Percentiles rank a stretch among this genome's conserved stretches.
These are phyloP conservation scores for Carassius carassius DNA, from an alignment of 2,113 vertebrate genomes.

Conservation along the genomic window DNA sequence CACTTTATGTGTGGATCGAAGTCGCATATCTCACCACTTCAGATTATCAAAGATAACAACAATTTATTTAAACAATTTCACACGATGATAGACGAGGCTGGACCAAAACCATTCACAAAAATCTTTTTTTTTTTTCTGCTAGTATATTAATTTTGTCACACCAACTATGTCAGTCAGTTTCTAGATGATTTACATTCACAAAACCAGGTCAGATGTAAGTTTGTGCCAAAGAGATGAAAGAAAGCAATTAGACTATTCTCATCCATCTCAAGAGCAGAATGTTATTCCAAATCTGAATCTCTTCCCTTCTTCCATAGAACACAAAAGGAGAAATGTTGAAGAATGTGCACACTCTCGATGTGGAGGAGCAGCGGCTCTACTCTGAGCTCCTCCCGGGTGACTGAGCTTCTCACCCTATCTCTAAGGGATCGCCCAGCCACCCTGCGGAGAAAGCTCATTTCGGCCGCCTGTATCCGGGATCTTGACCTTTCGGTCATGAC, in stretches of 20 bases:
- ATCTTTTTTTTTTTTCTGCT: not conserved
- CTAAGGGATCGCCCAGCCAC: too few species aligned
- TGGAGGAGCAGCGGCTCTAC: too few species aligned
- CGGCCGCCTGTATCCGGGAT: too few species aligned
- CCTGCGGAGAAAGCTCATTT: too few species aligned
- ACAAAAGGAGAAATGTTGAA: not conserved
- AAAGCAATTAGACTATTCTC: constrained; percentile 72
- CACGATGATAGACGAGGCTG: constrained; percentile 47
- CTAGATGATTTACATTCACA: constrained; percentile 63
- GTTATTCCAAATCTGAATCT: not conserved
- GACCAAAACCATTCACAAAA: not conserved
- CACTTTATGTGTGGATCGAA: not conserved
- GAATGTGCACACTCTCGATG: not conserved
- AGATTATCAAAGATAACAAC: constrained; percentile 6
- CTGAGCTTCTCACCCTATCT: too few species aligned
- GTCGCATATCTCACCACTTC: not conserved
- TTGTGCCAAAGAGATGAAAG: constrained; percentile 69
- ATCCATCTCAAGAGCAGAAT: constrained; percentile 67
- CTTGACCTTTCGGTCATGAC: too few species aligned
- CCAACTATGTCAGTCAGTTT: constrained; percentile 59
- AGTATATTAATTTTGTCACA: not conserved
- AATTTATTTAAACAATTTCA: not conserved
- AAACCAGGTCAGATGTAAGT: constrained; percentile 44
- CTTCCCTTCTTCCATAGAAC: not conserved
- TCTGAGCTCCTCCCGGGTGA: too few species aligned